Base-by-base conservation (phyloP, 2,888 invertebrate species). In the Galerucella nymphaeae region DNA sequence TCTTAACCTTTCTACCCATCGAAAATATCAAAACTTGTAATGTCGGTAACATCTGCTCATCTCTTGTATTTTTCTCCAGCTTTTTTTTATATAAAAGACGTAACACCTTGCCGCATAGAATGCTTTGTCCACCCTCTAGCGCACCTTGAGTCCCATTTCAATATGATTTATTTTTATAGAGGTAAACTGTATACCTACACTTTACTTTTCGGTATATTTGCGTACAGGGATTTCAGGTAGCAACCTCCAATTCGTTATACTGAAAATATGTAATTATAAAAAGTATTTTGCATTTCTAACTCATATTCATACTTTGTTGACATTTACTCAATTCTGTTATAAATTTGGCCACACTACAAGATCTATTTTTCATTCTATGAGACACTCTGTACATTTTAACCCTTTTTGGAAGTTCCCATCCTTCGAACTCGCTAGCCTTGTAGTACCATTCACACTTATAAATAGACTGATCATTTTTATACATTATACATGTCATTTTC, bases 11-110 rank as follows among this genome's bases (percentile, higher is more conserved):
- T 74, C 23, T 57, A 11, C 66, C 69, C 61, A 48, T 66, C 73
- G 66, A 68, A 64, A 72, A 65, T 72, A 50, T 13, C 23, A 65
- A 16, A 41, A 41, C 59, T 57, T 65, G 66, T 71, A 70, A 71
- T 68, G 68, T 71, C 68, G 63, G 71, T 71, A 30, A 53, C 75
- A 75, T 73, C 75, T 75, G 75, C 75, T 68, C 48, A 59, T 16
- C 57, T 16, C 9, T 67, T 64, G 59, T 45, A 65, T 61, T 72
- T 72, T 70, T 70, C 50, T 66, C 57, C 42, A 38, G 20, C 41
- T 64, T 73, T 72, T n/a, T 68, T 73, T 71, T 53, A 50, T 41
- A 45, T 42, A 53, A 48, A 50, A 70, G 70, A 71, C 66, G 70
- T 63, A 71, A 61, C 75, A 75, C 75, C 75, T 75, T 75, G 75